These are phyloP conservation scores for Pseudomyrmex flavicornis DNA, from an alignment of 1,140 invertebrate species.

Conservation along the genomic window DNA sequence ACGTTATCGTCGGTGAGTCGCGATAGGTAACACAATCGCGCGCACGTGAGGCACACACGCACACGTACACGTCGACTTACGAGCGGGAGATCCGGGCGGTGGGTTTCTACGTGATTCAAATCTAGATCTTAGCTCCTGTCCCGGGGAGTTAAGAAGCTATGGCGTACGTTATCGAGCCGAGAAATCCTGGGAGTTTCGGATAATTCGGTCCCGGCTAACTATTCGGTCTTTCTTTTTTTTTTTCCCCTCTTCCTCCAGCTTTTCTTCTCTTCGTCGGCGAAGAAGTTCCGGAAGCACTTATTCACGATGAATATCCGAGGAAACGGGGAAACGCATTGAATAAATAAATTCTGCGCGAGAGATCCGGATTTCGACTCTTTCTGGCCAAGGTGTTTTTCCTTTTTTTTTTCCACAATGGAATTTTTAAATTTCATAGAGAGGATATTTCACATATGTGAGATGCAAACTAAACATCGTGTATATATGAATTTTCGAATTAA, in stretches of 20 bases:
- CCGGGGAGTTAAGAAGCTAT: constrained; percentile 70
- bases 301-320: background rate
- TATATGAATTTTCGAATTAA: no score
- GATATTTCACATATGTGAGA: no score
- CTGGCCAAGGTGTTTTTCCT: no score
- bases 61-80: constrained; percentile 4
- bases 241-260: background rate
- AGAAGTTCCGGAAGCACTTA: constrained; percentile 12
- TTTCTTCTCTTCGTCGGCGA: background rate
- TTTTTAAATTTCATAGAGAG: no score
- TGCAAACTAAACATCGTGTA: no score
- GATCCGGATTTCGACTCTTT: background rate
- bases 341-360: background rate
- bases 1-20: background rate
- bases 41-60: background rate
- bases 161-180: constrained; percentile 75
- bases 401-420: background rate
- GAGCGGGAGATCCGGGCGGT: background rate
- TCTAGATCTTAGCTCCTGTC: constrained; percentile 82
- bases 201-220: constrained; percentile 67
- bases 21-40: background rate
- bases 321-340: background rate
- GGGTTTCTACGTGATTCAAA: constrained; percentile 82
- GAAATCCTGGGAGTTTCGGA: constrained; percentile 73
- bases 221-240: background rate